Percentiles rank a stretch among this genome's conserved stretches.
These are phyloP conservation scores for Forbesichthys papilliferus DNA, from an alignment of 2,113 vertebrate species.

Conservation along the genomic window DNA sequence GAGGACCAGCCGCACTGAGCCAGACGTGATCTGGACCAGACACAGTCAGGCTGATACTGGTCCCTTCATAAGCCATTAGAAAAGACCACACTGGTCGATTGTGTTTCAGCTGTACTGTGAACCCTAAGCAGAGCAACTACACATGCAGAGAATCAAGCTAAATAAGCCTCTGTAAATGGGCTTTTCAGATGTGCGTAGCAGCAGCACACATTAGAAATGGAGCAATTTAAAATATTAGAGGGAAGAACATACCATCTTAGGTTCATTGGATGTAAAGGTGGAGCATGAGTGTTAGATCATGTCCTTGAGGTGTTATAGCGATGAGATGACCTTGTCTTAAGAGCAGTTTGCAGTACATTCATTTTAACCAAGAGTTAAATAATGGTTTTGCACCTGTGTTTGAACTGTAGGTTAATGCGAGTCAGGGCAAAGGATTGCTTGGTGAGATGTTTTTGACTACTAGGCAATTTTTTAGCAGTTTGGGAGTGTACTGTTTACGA, in stretches of 20 bases:
- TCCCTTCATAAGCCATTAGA: neutral
- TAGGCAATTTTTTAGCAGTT: too few species aligned
- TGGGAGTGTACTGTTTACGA: too few species aligned
- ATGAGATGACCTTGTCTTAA: neutral
- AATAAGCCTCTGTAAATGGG: slow-evolving; percentile 8
- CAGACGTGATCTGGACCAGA: slow-evolving; percentile 88
- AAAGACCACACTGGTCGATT: too few species aligned
- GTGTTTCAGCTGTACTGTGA: too few species aligned
- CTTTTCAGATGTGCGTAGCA: neutral
- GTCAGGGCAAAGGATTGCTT: neutral
- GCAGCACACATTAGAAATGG: slow-evolving; percentile 13
- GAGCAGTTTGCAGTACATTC: neutral
- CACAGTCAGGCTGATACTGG: slow-evolving; percentile 9
- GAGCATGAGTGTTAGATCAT: neutral
- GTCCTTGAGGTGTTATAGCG: neutral
- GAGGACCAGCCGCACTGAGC: slow-evolving; percentile 90
- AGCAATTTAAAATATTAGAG: neutral
- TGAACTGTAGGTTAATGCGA: neutral
- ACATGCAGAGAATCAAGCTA: neutral
- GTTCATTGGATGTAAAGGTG: slow-evolving; percentile 29
- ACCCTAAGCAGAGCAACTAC: too few species aligned
- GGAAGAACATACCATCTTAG: neutral
- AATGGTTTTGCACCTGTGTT: neutral
- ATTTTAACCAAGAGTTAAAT: neutral
- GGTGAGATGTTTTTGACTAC: neutral